These are phyloP conservation scores for Scaptomyza hsui DNA, from an alignment of 1,140 invertebrate genomes.

Conservation along the genomic window DNA sequence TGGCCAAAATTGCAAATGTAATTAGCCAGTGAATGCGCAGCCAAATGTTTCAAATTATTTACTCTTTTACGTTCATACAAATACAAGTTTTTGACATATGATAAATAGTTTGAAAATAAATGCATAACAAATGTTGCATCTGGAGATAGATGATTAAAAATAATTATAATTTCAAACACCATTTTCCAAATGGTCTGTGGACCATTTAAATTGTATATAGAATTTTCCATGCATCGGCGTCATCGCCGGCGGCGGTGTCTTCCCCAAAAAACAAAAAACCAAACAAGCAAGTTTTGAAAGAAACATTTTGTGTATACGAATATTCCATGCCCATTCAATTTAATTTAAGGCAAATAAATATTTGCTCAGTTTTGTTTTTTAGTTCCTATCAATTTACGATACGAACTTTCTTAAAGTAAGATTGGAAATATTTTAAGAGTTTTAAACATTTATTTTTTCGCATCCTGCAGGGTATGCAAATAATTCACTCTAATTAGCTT, in stretches of 20 bases:
- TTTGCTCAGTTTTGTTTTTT: not conserved
- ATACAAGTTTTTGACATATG: slow-evolving; percentile 1
- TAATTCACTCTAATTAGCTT: not conserved
- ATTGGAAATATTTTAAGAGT: too few species aligned
- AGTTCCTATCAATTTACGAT: too few species aligned
- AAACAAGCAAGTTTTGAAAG: not conserved
- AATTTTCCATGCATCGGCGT: slow-evolving; percentile 58
- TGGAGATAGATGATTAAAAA: not conserved
- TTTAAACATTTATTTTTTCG: not conserved
- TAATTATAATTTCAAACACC: slow-evolving; percentile 11
- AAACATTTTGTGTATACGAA: not conserved
- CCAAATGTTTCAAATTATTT: not conserved
- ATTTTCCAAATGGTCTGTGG: slow-evolving; percentile 31
- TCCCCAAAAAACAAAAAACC: slow-evolving; percentile 43
- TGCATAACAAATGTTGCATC: not conserved
- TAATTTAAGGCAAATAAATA: not conserved
- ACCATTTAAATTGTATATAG: slow-evolving; percentile 31
- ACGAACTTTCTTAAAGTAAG: too few species aligned
- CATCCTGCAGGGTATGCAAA: slow-evolving; percentile 6
- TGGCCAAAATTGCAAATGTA: not conserved
- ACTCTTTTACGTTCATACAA: not conserved
- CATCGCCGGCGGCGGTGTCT: slow-evolving; percentile 27
- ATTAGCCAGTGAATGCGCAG: not conserved
- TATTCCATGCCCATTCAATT: not conserved
- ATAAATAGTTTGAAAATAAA: slow-evolving; percentile 1